Percentiles rank a stretch among this genome's conserved stretches.
phyloP scores from a whole-genome alignment of 1,140 invertebrate genomes.

The Papilio aristodemus region DNA sequence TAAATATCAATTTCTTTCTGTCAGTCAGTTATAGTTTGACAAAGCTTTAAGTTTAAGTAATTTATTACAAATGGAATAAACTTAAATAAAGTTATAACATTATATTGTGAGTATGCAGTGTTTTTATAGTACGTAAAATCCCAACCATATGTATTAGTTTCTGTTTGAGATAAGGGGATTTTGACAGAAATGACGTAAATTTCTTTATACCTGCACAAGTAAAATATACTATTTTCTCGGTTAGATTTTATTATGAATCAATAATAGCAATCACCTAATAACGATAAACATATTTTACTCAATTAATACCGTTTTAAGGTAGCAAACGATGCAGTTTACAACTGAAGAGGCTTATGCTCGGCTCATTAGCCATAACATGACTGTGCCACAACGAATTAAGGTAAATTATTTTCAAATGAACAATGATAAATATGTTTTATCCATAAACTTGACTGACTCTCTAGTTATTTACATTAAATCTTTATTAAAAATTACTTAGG shows the following conservation, averaged over 20 bases:
- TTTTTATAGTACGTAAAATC: neutral
- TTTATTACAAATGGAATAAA: conserved; percentile 41
- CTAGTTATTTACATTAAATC: neutral
- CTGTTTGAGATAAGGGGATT: neutral
- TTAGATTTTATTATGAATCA: neutral
- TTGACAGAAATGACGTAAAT: conserved; percentile 30
- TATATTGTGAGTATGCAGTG: conserved; percentile 10
- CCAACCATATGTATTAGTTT: neutral
- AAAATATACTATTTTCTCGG: conserved; percentile 10
- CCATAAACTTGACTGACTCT: neutral
- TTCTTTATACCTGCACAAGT: conserved; percentile 24
- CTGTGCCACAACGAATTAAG: conserved; percentile 76
- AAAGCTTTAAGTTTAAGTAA: conserved; percentile 21
- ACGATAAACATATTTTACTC: neutral
- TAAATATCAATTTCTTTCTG: conserved; percentile 10
- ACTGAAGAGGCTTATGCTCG: conserved; percentile 73
- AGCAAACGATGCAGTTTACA: conserved; percentile 63
- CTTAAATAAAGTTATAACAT: conserved; percentile 28
- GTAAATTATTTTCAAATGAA: conserved; percentile 45
- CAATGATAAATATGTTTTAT: neutral
- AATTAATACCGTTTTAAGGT: conserved; percentile 34
- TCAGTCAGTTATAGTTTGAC: conserved; percentile 27
- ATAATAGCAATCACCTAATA: neutral
- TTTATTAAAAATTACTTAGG: neutral
- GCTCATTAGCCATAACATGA: conserved; percentile 77